phyloP scores from a whole-genome alignment of 1,140 invertebrate genomes.

The Rhyacophila brunnea region DNA sequence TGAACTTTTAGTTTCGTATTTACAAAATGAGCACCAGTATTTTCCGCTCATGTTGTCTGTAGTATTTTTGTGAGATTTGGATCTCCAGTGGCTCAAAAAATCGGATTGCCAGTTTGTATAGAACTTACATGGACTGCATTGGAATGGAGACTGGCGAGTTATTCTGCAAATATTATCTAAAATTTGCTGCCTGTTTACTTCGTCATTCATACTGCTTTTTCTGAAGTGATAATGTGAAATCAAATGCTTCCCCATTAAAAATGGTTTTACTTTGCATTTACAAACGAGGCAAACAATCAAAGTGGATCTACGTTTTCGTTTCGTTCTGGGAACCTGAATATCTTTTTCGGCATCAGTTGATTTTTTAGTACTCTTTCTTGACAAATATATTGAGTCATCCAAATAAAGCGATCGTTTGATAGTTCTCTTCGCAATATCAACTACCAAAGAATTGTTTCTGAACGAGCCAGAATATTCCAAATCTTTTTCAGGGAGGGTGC shows the following conservation, averaged over 20 bases:
- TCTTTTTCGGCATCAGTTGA: constrained; percentile 30
- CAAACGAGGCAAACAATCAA: constrained; percentile 68
- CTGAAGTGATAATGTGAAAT: constrained; percentile 81
- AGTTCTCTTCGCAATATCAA: constrained; percentile 41
- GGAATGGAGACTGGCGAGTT: constrained; percentile 77
- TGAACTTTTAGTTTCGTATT: constrained; percentile 66
- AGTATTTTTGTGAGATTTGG: constrained; percentile 57
- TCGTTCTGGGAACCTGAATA: constrained; percentile 42
- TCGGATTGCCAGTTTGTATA: constrained; percentile 75
- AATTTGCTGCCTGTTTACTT: constrained; percentile 59
- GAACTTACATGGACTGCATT: constrained; percentile 79
- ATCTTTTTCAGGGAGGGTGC: constrained; percentile 65
- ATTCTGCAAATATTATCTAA: constrained; percentile 75
- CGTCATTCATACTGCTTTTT: constrained; percentile 58
- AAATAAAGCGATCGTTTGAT: constrained; percentile 42
- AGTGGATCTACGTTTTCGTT: constrained; percentile 57
- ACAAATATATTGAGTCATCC: constrained; percentile 40
- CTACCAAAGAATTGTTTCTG: constrained; percentile 39
- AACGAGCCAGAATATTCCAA: constrained; percentile 57
- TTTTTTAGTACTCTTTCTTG: constrained; percentile 39
- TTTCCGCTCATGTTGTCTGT: constrained; percentile 57
- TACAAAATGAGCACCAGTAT: constrained; percentile 75
- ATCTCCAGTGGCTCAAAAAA: constrained; percentile 75
- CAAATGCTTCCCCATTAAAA: constrained; percentile 77
- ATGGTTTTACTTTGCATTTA: constrained; percentile 61